These are phyloP conservation scores for Erythrocebus patas DNA, from an alignment of 2,113 vertebrate species.

Conservation along the genomic window DNA sequence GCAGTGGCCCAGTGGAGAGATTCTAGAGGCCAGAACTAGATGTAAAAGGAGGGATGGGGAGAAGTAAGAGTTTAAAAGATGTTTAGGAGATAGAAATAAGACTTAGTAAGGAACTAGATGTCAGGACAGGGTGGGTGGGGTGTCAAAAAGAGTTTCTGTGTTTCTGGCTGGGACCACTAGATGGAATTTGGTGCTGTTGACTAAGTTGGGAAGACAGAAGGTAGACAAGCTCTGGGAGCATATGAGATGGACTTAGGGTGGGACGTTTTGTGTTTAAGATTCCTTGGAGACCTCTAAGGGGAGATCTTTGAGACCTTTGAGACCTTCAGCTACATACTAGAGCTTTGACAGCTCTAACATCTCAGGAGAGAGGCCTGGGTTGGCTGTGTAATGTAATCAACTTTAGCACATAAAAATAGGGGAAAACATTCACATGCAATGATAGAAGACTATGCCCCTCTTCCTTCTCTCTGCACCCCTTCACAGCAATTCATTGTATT, in stretches of 20 bases:
- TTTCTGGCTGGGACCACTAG: not conserved
- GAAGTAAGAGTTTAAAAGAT: not conserved
- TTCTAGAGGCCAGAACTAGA: not conserved
- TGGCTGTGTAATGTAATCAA: not conserved
- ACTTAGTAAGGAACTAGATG: not conserved
- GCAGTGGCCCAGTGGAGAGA: fast-evolving
- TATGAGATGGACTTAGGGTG: not conserved
- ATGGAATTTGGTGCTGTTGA: not conserved
- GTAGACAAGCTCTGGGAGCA: not conserved
- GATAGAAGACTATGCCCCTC: not conserved
- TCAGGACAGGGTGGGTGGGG: not conserved
- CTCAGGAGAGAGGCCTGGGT: not conserved
- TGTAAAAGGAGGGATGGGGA: not conserved
- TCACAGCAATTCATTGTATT: not conserved
- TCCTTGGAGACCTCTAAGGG: not conserved
- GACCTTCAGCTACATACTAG: too few relatives aligned
- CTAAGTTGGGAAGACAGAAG: not conserved
- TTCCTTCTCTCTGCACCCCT: not conserved
- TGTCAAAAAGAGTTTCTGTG: not conserved
- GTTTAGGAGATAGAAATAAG: not conserved
- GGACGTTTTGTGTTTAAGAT: not conserved
- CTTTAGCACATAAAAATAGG: not conserved
- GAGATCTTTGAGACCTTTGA: not conserved
- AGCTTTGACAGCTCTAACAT: not conserved
- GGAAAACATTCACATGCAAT: not conserved